Evolutionary conservation across 2,888 invertebrate species (phyloP), one percentile per base, ranked within the genome.

Genomic region (Drosophila mercatorum): DNA sequence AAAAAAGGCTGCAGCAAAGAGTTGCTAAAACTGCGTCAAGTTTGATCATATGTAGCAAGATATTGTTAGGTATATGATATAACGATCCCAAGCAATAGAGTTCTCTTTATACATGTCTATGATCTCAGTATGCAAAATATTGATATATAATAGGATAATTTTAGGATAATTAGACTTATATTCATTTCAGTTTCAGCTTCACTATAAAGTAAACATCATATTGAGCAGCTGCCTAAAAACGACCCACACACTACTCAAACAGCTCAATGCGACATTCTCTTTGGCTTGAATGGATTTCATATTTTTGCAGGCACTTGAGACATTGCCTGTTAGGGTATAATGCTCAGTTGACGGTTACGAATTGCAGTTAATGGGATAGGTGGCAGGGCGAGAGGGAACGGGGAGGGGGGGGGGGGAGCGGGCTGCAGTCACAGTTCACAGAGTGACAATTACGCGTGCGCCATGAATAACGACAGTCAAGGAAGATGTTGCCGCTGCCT

Each of bases 381-480:
- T 49, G 47, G 56, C 26, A 22, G 14, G 53, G 53, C 5, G 17
- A 57, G 17, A 58, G 3, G 41, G 51, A 34, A 7, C 7, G 22
- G 53, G 8, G 2, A 6, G 17, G 17, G 17, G n/a, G n/a, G 17
- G 17, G 17, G 22, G 53, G 8, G 2, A 6, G 17, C n/a, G 17
- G 17, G 17, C 8, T 12, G 28, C 56, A 59, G 72, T 56, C 55
- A 58, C 70, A 73, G 77, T 79, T 85, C 82, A 71, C 75, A 73
- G 61, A 86, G 90, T 87, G 86, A 90, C 90, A 86, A 86, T 83
- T 86, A 89, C 84, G 89, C 83, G 72, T 83, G 73, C 81, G 77
- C 77, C 77, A 80, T 64, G 80, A 68, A 63, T 59, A 64, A 52
- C 72, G 72, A 59, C 62, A 66, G 51, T 55, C 80, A 69, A 75